Conservation (phyloP, 2,113 vertebrate species). For the Hassar affinis region DNA sequence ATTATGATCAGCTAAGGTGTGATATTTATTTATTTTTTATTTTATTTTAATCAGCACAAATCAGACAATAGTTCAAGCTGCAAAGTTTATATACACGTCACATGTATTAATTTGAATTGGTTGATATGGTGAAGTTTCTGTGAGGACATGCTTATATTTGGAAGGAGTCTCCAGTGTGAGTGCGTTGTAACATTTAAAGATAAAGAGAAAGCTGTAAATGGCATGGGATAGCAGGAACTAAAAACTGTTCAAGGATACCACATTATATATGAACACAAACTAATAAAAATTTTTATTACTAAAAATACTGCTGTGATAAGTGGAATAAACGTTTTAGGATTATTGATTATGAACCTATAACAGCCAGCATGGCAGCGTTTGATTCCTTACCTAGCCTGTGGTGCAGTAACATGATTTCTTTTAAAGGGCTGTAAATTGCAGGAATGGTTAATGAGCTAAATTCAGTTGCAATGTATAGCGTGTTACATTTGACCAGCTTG, state of each 20-base stretch:
- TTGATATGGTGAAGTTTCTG: not conserved
- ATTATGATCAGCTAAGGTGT: not conserved
- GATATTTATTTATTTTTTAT: not conserved
- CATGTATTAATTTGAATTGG: not conserved
- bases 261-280: not conserved
- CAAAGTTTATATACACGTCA: not conserved
- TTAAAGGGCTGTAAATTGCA: not conserved
- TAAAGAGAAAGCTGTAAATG: not conserved
- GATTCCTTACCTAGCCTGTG: not conserved
- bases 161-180: not conserved
- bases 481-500: slow-evolving; percentile 27
- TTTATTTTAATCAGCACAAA: not conserved
- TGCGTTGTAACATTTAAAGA: not conserved
- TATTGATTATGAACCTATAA: not conserved
- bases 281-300: not conserved
- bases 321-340: not conserved
- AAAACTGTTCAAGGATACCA: not conserved
- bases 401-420: not conserved
- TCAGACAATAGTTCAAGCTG: not conserved
- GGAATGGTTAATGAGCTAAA: not conserved
- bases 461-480: not conserved
- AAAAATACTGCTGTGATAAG: not conserved
- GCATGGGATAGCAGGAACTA: not conserved
- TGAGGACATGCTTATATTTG: not conserved
- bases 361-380: not conserved